These are phyloP conservation scores for Oreochromis tanganicae DNA, from an alignment of 2,113 vertebrate genomes.

Conservation along the genomic window DNA sequence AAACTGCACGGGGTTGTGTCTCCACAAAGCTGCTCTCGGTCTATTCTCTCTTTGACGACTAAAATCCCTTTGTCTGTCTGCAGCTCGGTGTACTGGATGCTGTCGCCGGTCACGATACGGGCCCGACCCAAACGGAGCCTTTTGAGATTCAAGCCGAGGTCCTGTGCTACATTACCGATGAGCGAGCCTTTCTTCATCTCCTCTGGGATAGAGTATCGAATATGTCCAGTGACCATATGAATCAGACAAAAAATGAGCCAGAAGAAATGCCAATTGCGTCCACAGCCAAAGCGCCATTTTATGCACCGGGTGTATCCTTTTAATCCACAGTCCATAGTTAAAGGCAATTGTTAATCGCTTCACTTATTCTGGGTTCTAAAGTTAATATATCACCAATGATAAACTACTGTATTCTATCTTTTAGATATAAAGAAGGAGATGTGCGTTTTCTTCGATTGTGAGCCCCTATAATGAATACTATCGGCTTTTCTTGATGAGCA, in stretches of 20 bases:
- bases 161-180: conserved; percentile 43
- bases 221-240: background rate
- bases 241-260: background rate
- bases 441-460: no score
- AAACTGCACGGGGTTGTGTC: conserved; percentile 42
- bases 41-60: conserved; percentile 55
- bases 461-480: no score
- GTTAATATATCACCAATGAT: no score
- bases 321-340: no score
- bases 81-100: conserved; percentile 49
- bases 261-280: no score
- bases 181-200: conserved; percentile 44
- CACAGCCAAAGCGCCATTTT: no score
- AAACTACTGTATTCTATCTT: no score
- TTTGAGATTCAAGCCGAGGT: conserved; percentile 29
- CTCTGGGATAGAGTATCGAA: conserved; percentile 52
- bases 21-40: conserved; percentile 58
- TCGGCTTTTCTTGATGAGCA: background rate
- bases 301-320: no score
- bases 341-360: no score
- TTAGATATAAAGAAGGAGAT: no score
- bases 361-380: no score
- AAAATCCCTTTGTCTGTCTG: conserved; percentile 58
- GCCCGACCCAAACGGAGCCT: conserved; percentile 21
- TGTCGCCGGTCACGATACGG: conserved; percentile 33